Conservation (phyloP, 92 coral and sea anemone species). For the Parazoanthus atlanticus region DNA sequence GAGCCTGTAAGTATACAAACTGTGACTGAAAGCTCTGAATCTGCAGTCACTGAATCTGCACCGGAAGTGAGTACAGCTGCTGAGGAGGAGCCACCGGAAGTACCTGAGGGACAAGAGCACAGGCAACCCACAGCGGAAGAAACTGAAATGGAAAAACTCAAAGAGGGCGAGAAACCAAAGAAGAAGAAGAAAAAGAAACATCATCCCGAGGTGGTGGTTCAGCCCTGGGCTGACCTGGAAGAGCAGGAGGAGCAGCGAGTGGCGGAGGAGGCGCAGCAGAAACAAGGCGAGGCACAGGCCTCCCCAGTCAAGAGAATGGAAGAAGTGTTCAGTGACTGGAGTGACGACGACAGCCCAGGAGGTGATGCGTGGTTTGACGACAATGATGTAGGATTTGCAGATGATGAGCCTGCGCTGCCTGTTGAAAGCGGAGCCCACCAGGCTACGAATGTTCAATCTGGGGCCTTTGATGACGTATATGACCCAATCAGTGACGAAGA, state of each 20-base stretch:
- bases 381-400: constrained; percentile 60
- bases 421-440: constrained; percentile 17
- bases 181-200: constrained; percentile 88
- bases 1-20: constrained; percentile 36
- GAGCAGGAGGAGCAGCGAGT: constrained; percentile 46
- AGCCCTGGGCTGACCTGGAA: constrained; percentile 94
- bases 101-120: constrained; percentile 24
- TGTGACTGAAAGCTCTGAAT: constrained; percentile 27
- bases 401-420: constrained; percentile 55
- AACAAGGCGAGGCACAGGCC: constrained; percentile 36
- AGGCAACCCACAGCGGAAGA: constrained; percentile 25
- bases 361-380: constrained; percentile 84
- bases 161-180: constrained; percentile 79
- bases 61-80: constrained; percentile 46
- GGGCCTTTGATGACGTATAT: constrained; percentile 93
- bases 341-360: constrained; percentile 91
- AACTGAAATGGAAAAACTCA: constrained; percentile 40
- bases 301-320: constrained; percentile 54
- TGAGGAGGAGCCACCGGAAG: constrained; percentile 62
- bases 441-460: constrained; percentile 44
- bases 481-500: constrained; percentile 99
- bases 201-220: constrained; percentile 84
- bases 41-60: constrained; percentile 40
- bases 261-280: constrained; percentile 31
- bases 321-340: constrained; percentile 96